Percentiles rank a stretch among this genome's conserved stretches.
These are phyloP conservation scores for Tiaroga cobitis DNA, from an alignment of 2,797 vertebrate genomes.

Conservation along the genomic window DNA sequence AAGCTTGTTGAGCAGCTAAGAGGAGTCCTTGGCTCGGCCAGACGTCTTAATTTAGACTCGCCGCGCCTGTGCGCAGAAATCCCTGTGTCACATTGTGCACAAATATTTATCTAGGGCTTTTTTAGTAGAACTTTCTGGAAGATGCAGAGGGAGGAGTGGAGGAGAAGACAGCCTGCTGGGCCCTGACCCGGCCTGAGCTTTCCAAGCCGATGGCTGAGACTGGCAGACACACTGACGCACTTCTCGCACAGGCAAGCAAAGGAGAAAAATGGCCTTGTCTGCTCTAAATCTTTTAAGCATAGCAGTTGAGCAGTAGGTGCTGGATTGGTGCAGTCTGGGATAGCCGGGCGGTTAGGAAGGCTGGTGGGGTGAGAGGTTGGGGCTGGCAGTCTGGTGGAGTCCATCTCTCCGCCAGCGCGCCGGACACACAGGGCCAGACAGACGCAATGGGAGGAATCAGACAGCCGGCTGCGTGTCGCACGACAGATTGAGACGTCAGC, in stretches of 20 bases:
- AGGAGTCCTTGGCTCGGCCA: constrained; percentile 40
- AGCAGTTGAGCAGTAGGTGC: constrained; percentile 47
- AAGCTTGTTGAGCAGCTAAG: constrained; percentile 47
- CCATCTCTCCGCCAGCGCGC: constrained; percentile 36
- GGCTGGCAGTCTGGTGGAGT: constrained; percentile 53
- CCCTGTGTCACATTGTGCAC: constrained; percentile 47
- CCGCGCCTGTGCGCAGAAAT: constrained; percentile 34
- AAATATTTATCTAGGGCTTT: constrained; percentile 58
- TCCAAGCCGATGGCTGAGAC: constrained; percentile 39
- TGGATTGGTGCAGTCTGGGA: constrained; percentile 40
- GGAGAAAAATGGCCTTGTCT: constrained; percentile 49
- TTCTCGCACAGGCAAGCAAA: constrained; percentile 26
- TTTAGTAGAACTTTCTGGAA: constrained; percentile 50
- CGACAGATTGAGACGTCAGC: constrained; percentile 63
- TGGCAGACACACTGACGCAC: constrained; percentile 41
- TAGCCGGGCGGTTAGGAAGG: constrained; percentile 41
- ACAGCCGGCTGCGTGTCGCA: constrained; percentile 59
- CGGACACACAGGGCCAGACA: constrained; percentile 50
- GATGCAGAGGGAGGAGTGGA: constrained; percentile 23
- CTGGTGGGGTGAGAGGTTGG: constrained; percentile 48
- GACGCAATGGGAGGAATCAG: constrained; percentile 52
- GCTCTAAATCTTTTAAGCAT: constrained; percentile 56
- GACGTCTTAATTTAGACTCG: constrained; percentile 54
- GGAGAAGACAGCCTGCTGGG: constrained; percentile 49
- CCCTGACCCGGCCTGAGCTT: constrained; percentile 42